phyloP scores from a whole-genome alignment of 2,888 invertebrate genomes.

The Acanthosepion lycidas region DNA sequence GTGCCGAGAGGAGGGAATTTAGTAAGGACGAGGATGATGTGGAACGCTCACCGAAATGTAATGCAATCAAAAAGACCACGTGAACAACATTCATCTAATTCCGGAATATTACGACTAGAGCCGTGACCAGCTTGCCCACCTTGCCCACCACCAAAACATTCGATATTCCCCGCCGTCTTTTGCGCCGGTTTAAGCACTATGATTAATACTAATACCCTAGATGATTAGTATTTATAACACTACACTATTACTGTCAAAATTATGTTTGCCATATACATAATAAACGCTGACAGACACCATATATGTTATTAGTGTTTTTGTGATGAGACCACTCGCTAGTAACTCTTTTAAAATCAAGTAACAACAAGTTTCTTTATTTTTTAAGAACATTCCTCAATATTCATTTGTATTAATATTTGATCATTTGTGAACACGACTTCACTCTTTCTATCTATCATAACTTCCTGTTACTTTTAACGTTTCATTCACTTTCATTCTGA shows the following conservation, averaged over 20 bases:
- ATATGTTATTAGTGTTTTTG: no score
- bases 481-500: no score
- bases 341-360: no score
- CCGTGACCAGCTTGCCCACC: neutral
- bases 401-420: no score
- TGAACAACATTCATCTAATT: slow-evolving; percentile 9
- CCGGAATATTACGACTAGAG: neutral
- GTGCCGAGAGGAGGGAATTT: neutral
- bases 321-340: no score
- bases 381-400: no score
- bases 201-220: neutral
- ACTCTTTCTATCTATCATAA: no score
- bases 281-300: neutral
- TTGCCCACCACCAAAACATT: neutral
- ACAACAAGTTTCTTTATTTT: no score
- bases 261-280: neutral
- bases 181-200: neutral
- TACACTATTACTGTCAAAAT: neutral
- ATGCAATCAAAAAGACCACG: neutral
- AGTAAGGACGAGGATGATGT: neutral
- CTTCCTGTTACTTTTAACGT: no score
- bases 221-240: neutral
- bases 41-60: neutral
- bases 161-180: neutral
- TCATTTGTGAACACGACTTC: no score